Conservation (phyloP, 2,888 invertebrate genomes). For the Agrotis segetum region DNA sequence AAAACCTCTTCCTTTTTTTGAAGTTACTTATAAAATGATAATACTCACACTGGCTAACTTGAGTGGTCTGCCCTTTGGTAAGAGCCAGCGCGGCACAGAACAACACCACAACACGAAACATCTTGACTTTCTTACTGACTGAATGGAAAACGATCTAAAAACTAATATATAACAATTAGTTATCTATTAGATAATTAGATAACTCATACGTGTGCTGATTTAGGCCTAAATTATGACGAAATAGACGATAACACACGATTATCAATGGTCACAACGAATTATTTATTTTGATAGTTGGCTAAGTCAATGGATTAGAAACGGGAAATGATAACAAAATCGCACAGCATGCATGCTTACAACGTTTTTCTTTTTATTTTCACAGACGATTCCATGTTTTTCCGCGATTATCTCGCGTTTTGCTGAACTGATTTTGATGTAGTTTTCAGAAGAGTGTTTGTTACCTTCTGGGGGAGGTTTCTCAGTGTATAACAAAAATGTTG, state of each 20-base stretch:
- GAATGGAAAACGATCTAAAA: background rate
- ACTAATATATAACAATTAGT: slow-evolving; percentile 16
- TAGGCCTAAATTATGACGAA: background rate
- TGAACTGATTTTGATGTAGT: too few species aligned
- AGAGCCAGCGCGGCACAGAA: slow-evolving; percentile 48
- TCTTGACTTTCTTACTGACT: slow-evolving; percentile 24
- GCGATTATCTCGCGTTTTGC: too few species aligned
- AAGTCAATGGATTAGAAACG: too few species aligned
- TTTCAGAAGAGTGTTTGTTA: too few species aligned
- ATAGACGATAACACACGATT: slow-evolving; percentile 26
- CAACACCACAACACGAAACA: slow-evolving; percentile 51
- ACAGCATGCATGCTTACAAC: too few species aligned
- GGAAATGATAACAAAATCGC: too few species aligned
- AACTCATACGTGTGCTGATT: slow-evolving; percentile 9
- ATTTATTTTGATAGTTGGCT: background rate
- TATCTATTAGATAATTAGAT: slow-evolving; percentile 13
- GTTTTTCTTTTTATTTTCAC: too few species aligned
- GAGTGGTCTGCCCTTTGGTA: slow-evolving; percentile 49
- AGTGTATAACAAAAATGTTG: too few species aligned
- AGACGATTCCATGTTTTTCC: too few species aligned
- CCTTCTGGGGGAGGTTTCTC: too few species aligned
- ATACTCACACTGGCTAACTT: slow-evolving; percentile 61
- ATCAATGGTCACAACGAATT: background rate
- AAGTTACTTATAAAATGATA: background rate
- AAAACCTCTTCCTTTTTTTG: too few species aligned